Evolutionary conservation across 2,113 vertebrate species (phyloP).

Genomic region (Ceyx melanurus): DNA sequence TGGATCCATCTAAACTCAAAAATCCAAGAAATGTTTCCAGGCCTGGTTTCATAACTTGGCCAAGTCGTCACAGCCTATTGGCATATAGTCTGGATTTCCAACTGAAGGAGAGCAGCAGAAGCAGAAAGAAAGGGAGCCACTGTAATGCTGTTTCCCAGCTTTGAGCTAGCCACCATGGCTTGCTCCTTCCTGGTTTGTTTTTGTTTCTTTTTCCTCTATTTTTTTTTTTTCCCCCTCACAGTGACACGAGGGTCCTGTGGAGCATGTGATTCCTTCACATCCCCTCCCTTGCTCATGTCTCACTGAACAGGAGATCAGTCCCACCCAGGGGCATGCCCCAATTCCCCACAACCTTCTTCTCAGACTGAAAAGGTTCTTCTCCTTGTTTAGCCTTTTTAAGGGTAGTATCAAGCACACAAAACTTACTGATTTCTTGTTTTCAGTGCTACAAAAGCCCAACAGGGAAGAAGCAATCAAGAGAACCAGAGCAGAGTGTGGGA

Average conservation of each 20-base stretch:
- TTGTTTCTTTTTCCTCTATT: not conserved
- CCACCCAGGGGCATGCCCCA: not conserved
- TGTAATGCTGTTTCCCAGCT: not conserved
- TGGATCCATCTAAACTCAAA: not conserved
- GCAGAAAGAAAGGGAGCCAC: not conserved
- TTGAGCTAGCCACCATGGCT: not conserved
- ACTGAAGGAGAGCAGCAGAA: not conserved
- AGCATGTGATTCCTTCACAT: accelerated
- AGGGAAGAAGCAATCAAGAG: not conserved
- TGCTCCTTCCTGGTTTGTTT: not conserved
- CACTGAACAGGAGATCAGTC: not conserved
- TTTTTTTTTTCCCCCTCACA: not conserved
- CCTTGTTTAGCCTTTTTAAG: not conserved
- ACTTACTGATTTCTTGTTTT: not conserved
- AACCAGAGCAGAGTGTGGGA: not conserved
- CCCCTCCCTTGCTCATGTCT: not conserved
- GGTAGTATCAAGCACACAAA: not conserved
- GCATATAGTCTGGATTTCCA: not conserved
- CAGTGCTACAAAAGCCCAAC: not conserved
- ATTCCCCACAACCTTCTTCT: not conserved
- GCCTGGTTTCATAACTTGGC: not conserved
- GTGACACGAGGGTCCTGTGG: not conserved
- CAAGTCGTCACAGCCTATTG: not conserved
- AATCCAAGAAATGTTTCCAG: not conserved
- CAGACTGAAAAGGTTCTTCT: not conserved